Percentiles rank a stretch among this genome's conserved stretches.
Conservation (phyloP, 2,797 vertebrate species). For the Pangasius macronema region DNA sequence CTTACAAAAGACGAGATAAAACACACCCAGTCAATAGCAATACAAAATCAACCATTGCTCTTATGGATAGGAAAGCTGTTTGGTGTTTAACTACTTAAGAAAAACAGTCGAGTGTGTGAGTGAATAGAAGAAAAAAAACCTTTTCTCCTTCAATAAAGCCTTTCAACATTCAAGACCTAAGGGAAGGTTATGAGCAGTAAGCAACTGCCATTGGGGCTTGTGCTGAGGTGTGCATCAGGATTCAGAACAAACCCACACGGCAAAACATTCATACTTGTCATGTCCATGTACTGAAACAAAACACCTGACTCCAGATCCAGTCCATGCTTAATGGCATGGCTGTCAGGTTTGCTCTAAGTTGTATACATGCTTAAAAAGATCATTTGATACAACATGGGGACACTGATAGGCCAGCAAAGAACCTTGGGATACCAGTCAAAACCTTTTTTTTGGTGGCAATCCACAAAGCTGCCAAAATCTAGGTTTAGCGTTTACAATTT, state of each 20-base stretch:
- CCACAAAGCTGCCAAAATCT: not conserved
- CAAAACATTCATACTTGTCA: not conserved
- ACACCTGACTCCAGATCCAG: not conserved
- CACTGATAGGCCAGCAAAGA: not conserved
- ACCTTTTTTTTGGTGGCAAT: not conserved
- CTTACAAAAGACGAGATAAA: not conserved
- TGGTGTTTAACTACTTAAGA: not conserved
- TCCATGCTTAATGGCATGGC: too few species aligned
- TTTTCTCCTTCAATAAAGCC: too few species aligned
- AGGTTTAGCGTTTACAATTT: not conserved
- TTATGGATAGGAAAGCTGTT: not conserved
- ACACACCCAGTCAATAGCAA: not conserved
- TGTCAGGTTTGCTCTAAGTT: not conserved
- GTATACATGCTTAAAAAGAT: not conserved
- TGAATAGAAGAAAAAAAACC: not conserved
- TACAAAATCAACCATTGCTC: not conserved
- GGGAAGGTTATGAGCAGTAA: not conserved
- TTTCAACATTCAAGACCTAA: not conserved
- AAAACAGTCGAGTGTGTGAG: not conserved
- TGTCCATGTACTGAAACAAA: not conserved
- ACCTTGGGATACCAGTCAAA: not conserved
- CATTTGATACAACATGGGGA: not conserved
- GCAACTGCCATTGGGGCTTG: not conserved
- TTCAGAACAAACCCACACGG: not conserved
- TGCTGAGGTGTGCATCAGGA: not conserved